phyloP scores from a whole-genome alignment of 2,113 vertebrate species.

The Vombatus ursinus region DNA sequence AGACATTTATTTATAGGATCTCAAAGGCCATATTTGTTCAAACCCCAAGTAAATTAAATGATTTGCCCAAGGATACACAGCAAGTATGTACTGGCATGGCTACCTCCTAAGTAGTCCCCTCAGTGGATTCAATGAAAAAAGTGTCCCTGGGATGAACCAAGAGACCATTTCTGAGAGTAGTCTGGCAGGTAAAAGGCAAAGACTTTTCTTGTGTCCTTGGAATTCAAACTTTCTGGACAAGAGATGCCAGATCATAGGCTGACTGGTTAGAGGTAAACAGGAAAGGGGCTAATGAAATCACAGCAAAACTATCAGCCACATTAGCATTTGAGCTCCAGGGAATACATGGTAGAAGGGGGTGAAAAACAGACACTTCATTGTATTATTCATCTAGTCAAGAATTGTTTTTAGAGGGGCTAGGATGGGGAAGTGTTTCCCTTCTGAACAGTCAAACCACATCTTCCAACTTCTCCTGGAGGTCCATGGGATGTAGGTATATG shows the following conservation, averaged over 20 bases:
- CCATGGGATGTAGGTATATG: conserved; percentile 35
- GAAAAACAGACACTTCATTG: neutral
- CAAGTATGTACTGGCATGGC: neutral
- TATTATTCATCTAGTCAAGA: neutral
- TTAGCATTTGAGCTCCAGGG: neutral
- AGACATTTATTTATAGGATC: neutral
- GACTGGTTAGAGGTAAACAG: neutral
- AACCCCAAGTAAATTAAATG: neutral
- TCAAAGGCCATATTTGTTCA: neutral
- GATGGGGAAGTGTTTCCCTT: neutral
- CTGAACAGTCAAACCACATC: conserved; percentile 16
- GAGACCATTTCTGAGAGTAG: neutral
- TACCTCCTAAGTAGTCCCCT: neutral
- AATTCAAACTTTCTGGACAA: neutral
- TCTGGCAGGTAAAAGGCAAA: neutral
- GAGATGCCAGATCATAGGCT: neutral
- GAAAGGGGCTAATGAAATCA: neutral
- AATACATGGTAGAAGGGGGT: neutral
- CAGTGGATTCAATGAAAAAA: neutral
- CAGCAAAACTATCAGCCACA: neutral
- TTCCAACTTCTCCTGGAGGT: conserved; percentile 60
- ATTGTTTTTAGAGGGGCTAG: neutral
- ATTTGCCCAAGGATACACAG: neutral
- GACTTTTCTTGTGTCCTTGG: neutral
- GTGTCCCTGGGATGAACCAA: neutral